These are phyloP conservation scores for Pantherophis alleghaniensis DNA, from an alignment of 2,797 vertebrate genomes.

Conservation along the genomic window DNA sequence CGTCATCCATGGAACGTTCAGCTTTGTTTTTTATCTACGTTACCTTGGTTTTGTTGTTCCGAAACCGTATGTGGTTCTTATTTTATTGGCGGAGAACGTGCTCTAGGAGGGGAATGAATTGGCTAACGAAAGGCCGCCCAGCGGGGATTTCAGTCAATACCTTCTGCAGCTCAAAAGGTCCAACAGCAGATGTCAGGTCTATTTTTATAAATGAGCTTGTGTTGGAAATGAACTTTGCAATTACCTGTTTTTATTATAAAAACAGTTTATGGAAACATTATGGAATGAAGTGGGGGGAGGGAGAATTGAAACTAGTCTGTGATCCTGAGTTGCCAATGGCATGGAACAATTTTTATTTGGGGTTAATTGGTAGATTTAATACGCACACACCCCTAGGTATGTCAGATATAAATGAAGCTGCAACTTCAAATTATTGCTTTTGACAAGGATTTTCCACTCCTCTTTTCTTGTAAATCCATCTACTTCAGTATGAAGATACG, in stretches of 20 bases:
- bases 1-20: background rate
- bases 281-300: background rate
- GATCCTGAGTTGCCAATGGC: background rate
- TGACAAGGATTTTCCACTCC: background rate
- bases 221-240: background rate
- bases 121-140: background rate
- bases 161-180: background rate
- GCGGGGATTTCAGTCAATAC: background rate
- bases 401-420: background rate
- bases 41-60: background rate
- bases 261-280: background rate
- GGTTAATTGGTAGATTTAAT: background rate
- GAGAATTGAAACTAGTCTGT: too few relatives aligned
- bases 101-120: background rate
- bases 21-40: background rate
- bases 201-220: background rate
- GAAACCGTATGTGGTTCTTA: background rate
- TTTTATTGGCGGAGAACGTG: background rate
- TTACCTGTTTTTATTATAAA: background rate
- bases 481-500: background rate
- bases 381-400: background rate
- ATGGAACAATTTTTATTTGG: background rate
- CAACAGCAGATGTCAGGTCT: background rate
- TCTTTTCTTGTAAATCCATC: background rate
- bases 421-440: background rate